A percentile compares a stretch with the other conserved stretches of the same genome.
Evolutionary conservation across 2,888 invertebrate species (phyloP).

Genomic region (Drosophila nigritarsus): DNA sequence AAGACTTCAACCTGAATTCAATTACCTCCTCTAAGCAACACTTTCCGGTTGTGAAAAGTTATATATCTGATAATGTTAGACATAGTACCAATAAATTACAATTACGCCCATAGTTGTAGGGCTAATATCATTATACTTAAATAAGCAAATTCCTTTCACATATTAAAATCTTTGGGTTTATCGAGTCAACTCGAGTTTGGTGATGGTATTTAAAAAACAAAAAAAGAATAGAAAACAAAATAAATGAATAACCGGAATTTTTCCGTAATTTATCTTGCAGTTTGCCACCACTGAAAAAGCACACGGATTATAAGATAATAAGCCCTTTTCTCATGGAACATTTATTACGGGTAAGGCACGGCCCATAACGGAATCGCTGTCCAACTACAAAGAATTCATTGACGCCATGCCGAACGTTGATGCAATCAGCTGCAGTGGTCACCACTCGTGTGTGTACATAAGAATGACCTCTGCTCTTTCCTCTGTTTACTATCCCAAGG

Average conservation of each 20-base stretch:
- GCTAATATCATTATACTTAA: background rate
- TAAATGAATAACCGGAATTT: conserved; percentile 54
- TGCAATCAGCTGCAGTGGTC: conserved; percentile 38
- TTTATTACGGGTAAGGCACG: conserved; percentile 34
- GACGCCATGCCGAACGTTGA: conserved; percentile 50
- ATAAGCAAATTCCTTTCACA: background rate
- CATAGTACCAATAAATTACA: background rate
- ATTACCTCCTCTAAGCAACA: background rate
- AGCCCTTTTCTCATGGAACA: conserved; percentile 66
- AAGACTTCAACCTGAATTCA: background rate
- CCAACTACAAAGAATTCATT: conserved; percentile 44
- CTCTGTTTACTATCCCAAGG: conserved; percentile 37
- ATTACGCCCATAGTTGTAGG: background rate
- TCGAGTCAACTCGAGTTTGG: background rate
- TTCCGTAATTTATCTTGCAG: conserved; percentile 41
- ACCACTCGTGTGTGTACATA: conserved; percentile 11
- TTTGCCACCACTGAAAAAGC: conserved; percentile 57
- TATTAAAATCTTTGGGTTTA: background rate
- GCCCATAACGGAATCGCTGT: conserved; percentile 56
- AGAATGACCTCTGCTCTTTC: conserved; percentile 50
- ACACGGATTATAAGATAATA: conserved; percentile 61
- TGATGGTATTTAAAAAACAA: background rate
- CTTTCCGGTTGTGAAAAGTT: background rate
- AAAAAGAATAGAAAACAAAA: background rate
- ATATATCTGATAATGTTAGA: background rate